Conservation (phyloP, 2,113 vertebrate species). For the Anser brachyrhynchus region DNA sequence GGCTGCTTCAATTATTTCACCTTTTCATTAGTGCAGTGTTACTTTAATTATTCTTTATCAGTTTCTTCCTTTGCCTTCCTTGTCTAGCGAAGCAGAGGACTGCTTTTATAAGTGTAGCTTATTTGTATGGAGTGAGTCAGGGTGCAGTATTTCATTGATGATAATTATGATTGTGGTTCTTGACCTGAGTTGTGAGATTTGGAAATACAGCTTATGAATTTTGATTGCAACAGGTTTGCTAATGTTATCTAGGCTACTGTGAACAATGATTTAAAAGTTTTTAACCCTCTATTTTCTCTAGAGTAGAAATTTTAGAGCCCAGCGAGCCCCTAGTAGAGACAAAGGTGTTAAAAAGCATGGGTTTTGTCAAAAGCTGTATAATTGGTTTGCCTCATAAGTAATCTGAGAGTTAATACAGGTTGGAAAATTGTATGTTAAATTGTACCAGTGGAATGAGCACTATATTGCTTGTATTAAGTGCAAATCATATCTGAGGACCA, state of each 20-base stretch:
- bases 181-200: background rate
- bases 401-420: background rate
- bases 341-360: background rate
- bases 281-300: background rate
- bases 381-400: background rate
- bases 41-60: conserved; percentile 40
- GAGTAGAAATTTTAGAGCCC: background rate
- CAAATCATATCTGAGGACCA: background rate
- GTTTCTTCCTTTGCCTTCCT: background rate
- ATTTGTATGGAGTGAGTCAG: conserved; percentile 33
- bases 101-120: background rate
- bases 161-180: background rate
- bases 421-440: background rate
- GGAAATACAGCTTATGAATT: background rate
- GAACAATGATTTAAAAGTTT: background rate
- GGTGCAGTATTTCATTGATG: background rate
- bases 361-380: background rate
- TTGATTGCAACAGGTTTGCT: conserved; percentile 5
- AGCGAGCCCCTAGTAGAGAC: background rate
- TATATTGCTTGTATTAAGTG: background rate
- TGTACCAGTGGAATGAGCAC: background rate
- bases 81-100: background rate
- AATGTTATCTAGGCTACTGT: background rate
- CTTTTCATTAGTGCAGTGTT: conserved; percentile 16
- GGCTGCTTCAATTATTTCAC: conserved; percentile 20